phyloP scores from a whole-genome alignment of 2,888 invertebrate genomes.

The Megaustenia siamemsis region DNA sequence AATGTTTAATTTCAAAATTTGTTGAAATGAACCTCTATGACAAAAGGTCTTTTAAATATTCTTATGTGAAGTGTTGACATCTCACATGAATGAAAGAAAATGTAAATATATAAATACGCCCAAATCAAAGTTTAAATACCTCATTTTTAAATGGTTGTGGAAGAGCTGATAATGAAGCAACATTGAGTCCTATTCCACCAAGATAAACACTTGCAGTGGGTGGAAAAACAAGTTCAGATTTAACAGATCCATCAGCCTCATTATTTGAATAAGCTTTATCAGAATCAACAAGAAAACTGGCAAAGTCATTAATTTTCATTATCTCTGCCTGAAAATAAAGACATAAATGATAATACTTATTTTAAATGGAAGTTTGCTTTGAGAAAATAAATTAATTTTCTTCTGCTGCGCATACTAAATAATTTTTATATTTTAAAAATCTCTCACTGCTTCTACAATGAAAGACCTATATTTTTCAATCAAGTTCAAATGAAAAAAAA shows the following conservation, averaged over 20 bases:
- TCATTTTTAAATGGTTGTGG: conserved; percentile 1
- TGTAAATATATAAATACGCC: no score
- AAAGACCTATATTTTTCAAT: neutral
- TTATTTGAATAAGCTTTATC: conserved; percentile 38
- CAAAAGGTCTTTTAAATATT: no score
- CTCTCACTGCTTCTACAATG: neutral
- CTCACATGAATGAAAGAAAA: no score
- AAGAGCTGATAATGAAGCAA: conserved; percentile 18
- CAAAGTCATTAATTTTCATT: conserved; percentile 44
- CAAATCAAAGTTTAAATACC: conserved; percentile 17
- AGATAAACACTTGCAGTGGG: conserved; percentile 18
- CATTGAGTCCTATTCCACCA: conserved; percentile 30
- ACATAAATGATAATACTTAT: neutral
- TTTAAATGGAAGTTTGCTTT: neutral
- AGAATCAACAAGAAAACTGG: neutral
- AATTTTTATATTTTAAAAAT: neutral
- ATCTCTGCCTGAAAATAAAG: conserved; percentile 30
- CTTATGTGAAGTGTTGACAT: no score
- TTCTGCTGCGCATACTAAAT: neutral
- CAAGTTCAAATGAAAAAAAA: no score
- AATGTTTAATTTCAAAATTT: no score
- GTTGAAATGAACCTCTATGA: no score
- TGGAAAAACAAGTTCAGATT: conserved; percentile 26
- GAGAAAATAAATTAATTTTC: neutral
- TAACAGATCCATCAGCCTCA: neutral